phyloP scores from a whole-genome alignment of 2,113 vertebrate species.

The Bubalus kerabau region DNA sequence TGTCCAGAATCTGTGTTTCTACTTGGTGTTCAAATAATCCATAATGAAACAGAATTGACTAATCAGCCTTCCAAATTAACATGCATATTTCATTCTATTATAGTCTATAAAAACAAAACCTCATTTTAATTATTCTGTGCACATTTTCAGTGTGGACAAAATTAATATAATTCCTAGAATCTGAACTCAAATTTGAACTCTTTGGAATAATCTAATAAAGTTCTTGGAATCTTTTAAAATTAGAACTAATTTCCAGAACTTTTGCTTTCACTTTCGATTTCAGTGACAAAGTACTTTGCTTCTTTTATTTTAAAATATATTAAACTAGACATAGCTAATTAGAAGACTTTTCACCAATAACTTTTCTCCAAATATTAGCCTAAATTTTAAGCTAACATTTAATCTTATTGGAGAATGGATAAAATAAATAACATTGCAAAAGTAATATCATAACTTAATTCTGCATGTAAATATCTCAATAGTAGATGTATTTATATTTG shows the following conservation, averaged over 20 bases:
- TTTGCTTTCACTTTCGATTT: constrained; percentile 1
- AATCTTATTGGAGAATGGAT: background rate
- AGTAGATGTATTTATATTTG: background rate
- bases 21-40: constrained; percentile 42
- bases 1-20: background rate
- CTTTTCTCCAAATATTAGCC: background rate
- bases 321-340: background rate
- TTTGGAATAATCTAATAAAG: constrained; percentile 12
- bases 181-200: background rate
- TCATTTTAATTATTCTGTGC: constrained; percentile 51
- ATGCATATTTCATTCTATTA: background rate
- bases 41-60: constrained; percentile 1
- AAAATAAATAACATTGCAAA: background rate
- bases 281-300: background rate
- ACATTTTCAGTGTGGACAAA: background rate
- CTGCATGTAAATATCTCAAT: background rate
- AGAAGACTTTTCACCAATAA: background rate
- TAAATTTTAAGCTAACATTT: background rate
- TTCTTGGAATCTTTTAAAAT: background rate
- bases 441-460: background rate
- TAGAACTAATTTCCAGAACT: background rate
- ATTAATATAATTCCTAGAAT: constrained; percentile 33
- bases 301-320: background rate
- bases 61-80: background rate
- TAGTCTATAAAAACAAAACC: constrained; percentile 22